These are phyloP conservation scores for Oxygymnocypris stewartii DNA, from an alignment of 2,113 vertebrate genomes.

Conservation along the genomic window DNA sequence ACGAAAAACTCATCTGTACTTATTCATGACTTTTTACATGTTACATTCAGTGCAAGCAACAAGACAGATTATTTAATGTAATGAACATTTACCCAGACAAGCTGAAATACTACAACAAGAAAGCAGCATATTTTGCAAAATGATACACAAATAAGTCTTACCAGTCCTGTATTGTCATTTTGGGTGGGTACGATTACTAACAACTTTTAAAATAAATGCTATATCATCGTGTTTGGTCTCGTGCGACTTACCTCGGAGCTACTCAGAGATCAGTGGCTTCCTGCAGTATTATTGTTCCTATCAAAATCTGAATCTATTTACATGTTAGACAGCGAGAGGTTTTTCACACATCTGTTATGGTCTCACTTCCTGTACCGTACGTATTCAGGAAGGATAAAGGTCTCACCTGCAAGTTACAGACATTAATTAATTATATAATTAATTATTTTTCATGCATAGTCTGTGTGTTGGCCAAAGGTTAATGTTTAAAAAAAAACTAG, in stretches of 20 bases:
- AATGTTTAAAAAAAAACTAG: background rate
- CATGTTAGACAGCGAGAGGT: background rate
- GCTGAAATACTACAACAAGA: background rate
- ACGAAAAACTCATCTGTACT: background rate
- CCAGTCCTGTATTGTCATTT: background rate
- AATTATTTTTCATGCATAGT: background rate
- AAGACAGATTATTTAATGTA: background rate
- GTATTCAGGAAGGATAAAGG: background rate
- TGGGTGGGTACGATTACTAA: background rate
- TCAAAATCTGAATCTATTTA: background rate
- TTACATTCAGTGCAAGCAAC: background rate
- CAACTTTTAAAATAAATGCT: background rate
- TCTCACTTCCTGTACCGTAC: constrained; percentile 54
- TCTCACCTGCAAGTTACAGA: background rate
- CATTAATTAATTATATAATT: background rate
- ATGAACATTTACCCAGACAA: background rate
- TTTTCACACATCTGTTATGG: constrained; percentile 3
- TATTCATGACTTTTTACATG: background rate
- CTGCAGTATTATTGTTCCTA: background rate
- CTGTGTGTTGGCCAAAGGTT: background rate
- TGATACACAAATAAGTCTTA: background rate
- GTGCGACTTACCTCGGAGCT: background rate
- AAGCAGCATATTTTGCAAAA: background rate
- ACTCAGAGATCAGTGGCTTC: background rate
- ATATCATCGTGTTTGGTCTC: background rate